phyloP scores from a whole-genome alignment of 2,113 vertebrate genomes.

The Alexandromys fortis region DNA sequence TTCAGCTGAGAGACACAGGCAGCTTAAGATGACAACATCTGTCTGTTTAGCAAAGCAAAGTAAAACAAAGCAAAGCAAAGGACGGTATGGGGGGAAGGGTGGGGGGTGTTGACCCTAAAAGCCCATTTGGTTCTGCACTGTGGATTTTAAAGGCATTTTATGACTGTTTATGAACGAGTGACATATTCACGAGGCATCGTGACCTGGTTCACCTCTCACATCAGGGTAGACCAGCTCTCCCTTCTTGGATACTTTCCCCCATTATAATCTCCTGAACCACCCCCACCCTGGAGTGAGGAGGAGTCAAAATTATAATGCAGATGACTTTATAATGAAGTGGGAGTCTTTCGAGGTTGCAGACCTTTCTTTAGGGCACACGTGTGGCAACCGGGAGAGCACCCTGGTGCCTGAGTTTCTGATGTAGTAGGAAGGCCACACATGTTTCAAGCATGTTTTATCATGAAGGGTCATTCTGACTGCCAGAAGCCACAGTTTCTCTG shows the following conservation, averaged over 20 bases:
- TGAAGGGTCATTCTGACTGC: neutral
- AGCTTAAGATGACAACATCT: neutral
- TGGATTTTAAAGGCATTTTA: neutral
- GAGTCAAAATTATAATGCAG: neutral
- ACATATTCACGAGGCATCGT: too few species aligned
- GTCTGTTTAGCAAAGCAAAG: neutral
- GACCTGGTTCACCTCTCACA: too few species aligned
- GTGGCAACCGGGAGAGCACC: neutral
- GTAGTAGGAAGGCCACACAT: neutral
- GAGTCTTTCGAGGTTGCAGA: neutral
- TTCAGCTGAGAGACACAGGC: neutral
- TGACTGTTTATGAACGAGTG: neutral
- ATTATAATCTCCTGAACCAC: neutral
- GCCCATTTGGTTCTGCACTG: neutral
- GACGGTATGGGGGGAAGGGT: accelerated
- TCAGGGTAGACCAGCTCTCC: neutral
- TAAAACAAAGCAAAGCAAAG: neutral
- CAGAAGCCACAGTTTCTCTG: neutral
- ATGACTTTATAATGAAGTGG: neutral
- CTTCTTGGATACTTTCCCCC: neutral
- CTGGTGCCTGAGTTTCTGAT: neutral
- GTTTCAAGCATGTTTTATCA: neutral
- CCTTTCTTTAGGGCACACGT: neutral
- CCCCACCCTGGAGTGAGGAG: neutral
- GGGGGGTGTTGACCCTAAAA: neutral